phyloP scores from a whole-genome alignment of 2,113 vertebrate species.

The Todiramphus chloris region DNA sequence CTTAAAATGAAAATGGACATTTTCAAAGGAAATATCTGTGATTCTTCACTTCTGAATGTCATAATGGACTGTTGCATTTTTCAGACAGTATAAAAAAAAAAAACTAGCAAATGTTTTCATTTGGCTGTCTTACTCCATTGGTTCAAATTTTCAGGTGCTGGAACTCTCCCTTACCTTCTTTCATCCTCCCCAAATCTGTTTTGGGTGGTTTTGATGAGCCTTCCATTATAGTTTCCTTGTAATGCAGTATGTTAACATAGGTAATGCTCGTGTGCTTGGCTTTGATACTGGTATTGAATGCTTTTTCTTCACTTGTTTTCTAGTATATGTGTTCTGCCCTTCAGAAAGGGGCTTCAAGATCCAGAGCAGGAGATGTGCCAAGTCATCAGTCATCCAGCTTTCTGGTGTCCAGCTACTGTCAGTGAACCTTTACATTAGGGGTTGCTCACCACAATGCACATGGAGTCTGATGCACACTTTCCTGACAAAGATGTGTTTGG shows the following conservation, averaged over 20 bases:
- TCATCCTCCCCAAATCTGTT: background rate
- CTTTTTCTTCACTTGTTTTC: rapidly evolving
- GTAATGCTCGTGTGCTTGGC: background rate
- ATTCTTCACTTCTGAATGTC: background rate
- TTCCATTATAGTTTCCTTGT: background rate
- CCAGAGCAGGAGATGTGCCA: background rate
- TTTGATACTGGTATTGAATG: rapidly evolving
- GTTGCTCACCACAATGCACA: background rate
- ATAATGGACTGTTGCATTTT: rapidly evolving
- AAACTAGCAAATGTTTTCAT: rapidly evolving
- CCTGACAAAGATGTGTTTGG: rapidly evolving
- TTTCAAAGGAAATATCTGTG: background rate
- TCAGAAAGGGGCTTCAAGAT: background rate
- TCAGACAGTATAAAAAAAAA: background rate
- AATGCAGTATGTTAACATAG: rapidly evolving
- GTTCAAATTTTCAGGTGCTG: background rate
- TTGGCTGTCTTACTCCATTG: background rate
- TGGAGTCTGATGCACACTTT: rapidly evolving
- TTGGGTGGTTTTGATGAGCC: background rate
- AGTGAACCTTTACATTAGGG: rapidly evolving
- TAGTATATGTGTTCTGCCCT: background rate
- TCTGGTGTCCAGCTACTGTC: background rate
- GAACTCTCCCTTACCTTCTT: background rate
- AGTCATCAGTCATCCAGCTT: background rate
- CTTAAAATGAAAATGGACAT: background rate